Evolutionary conservation across 2,797 vertebrate species (phyloP), one percentile per base, ranked within the genome.

Genomic region (Poecilia picta): DNA sequence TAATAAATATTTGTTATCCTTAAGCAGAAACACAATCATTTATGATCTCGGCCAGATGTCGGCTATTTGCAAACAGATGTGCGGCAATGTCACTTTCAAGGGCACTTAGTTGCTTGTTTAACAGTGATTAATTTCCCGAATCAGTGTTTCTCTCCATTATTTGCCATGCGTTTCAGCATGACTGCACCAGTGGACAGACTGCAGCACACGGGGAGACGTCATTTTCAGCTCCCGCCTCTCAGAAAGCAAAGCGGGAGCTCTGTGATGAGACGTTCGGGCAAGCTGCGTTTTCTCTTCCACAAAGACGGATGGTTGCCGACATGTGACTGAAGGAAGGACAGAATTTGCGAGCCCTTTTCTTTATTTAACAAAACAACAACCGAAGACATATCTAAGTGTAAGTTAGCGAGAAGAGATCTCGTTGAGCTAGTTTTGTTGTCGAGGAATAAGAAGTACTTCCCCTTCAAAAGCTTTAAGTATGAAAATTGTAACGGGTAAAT

Each of bases 111-210:
- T 28, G 81, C 79, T 89, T 90, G 86, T 90, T 92, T 94, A 93
- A 92, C 89, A 85, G 89, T 93, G 83, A 94, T 95, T 94, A 81
- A 91, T 93, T 91, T 71, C 88, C 87, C 31, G 81, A 87, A 89
- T 86, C 81, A 39, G 33, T 88, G 87, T 89, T 89, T 88, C 72
- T 71, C 88, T 85, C 75, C 72, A 55, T 92, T 91, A 84, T 90
- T 92, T 88, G 83, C 80, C 10, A 4, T 83, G 74, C 10, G 16
- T 87, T 88, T 87, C 88, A 83, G 87, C 90, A 76, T 86, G 92
- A 85, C 85, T 80, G 88, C 86, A 79, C 87, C 25, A 78, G 73
- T 78, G 85, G 89, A 93, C 91, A 90, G 92, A 92, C 90, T 92
- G 89, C 80, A 82, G 88, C 92, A 87, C 93, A 84, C 77, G 81